Evolutionary conservation across 2,888 invertebrate genomes (phyloP).

Genomic region (Kuschelorhynchus macadamiae): DNA sequence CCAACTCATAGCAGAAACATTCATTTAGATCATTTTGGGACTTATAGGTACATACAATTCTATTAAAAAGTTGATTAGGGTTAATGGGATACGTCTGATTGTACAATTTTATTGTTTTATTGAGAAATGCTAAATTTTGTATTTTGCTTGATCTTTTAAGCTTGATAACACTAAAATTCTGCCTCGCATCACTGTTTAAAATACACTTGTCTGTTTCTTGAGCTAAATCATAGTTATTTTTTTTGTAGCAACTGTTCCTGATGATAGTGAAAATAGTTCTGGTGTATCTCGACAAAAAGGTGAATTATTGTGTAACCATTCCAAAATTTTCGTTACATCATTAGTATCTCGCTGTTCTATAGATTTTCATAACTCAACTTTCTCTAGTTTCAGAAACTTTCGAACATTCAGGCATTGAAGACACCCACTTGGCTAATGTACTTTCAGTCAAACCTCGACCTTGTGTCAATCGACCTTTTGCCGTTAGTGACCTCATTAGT

Average conservation of each 20-base stretch:
- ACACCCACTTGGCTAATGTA: too few relatives aligned
- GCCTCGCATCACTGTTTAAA: not conserved
- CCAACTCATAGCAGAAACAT: slow-evolving; percentile 7
- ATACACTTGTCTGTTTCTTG: not conserved
- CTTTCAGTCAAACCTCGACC: too few relatives aligned
- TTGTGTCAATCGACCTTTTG: too few relatives aligned
- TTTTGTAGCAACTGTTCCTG: not conserved
- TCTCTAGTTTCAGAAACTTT: too few relatives aligned
- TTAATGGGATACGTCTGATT: not conserved
- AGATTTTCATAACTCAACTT: too few relatives aligned
- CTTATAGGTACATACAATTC: not conserved
- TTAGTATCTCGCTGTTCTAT: too few relatives aligned
- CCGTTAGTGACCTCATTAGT: too few relatives aligned
- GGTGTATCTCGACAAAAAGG: too few relatives aligned
- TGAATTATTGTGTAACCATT: too few relatives aligned
- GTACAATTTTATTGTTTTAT: not conserved
- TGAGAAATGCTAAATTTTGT: not conserved
- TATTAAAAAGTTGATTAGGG: slow-evolving; percentile 10
- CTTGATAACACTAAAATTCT: not conserved
- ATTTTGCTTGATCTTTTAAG: not conserved
- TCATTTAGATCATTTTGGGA: slow-evolving; percentile 4
- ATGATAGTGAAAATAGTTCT: too few relatives aligned
- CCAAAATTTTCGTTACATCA: too few relatives aligned
- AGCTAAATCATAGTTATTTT: slow-evolving; percentile 6
- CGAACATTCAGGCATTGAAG: too few relatives aligned